These are phyloP conservation scores for Coluber constrictor DNA, from an alignment of 2,797 vertebrate species.

Conservation along the genomic window DNA sequence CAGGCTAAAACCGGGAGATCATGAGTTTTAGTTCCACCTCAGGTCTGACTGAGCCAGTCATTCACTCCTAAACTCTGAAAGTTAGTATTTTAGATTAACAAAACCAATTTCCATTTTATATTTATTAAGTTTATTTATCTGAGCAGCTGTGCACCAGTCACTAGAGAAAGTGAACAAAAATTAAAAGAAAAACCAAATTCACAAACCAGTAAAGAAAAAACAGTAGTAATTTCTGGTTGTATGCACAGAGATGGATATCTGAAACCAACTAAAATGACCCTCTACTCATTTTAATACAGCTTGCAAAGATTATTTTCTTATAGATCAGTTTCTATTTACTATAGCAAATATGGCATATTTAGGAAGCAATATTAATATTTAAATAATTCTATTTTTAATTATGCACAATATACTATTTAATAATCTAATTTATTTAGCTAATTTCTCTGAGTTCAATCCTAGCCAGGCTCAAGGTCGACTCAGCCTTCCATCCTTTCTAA, in stretches of 20 bases:
- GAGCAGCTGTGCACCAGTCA: neutral
- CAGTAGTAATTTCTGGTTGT: neutral
- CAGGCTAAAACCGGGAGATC: no score
- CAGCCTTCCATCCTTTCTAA: no score
- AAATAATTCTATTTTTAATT: neutral
- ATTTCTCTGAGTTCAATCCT: no score
- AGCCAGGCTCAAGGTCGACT: no score
- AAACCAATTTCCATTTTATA: neutral
- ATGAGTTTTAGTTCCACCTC: no score
- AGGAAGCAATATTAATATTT: neutral
- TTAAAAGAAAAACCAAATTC: neutral
- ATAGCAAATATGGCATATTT: neutral
- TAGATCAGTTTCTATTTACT: neutral
- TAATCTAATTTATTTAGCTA: no score
- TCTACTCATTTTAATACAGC: neutral
- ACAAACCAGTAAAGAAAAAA: neutral
- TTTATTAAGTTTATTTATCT: neutral
- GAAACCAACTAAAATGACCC: neutral
- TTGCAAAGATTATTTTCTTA: neutral
- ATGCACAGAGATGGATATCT: neutral
- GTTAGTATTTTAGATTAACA: neutral
- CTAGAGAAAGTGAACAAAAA: neutral
- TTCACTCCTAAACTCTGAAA: no score
- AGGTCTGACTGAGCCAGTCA: no score
- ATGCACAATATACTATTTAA: neutral